These are phyloP conservation scores for Drosophila sordidula DNA, from an alignment of 2,888 invertebrate genomes.

Conservation along the genomic window DNA sequence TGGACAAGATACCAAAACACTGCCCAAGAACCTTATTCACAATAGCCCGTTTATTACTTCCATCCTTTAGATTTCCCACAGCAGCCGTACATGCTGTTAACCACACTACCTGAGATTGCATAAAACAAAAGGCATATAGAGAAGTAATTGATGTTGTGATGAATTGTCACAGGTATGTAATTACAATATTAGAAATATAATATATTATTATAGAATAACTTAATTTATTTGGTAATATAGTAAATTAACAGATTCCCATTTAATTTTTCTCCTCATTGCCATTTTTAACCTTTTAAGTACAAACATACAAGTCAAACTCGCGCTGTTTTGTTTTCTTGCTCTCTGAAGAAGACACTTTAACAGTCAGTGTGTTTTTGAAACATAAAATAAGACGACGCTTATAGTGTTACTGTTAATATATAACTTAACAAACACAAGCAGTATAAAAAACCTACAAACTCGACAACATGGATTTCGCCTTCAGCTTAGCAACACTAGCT, in stretches of 20 bases:
- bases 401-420: too few species aligned
- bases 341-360: too few species aligned
- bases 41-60: slow-evolving; percentile 90
- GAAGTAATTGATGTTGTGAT: slow-evolving; percentile 24
- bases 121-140: slow-evolving; percentile 55
- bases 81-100: slow-evolving; percentile 93
- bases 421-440: too few species aligned
- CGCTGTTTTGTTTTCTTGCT: too few species aligned
- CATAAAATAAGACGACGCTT: background rate
- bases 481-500: too few species aligned
- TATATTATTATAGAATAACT: background rate
- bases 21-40: slow-evolving; percentile 93
- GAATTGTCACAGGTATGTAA: slow-evolving; percentile 9
- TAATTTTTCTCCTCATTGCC: too few species aligned
- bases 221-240: slow-evolving; percentile 1
- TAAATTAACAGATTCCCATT: background rate
- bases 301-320: too few species aligned
- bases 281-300: background rate
- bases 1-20: slow-evolving; percentile 96
- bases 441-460: too few species aligned
- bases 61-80: slow-evolving; percentile 92
- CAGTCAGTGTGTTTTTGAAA: too few species aligned
- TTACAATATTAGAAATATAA: background rate
- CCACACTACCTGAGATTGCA: slow-evolving; percentile 91
- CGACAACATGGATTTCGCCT: too few species aligned